Conservation (phyloP, 2,888 invertebrate genomes). For the Ophraella communa region DNA sequence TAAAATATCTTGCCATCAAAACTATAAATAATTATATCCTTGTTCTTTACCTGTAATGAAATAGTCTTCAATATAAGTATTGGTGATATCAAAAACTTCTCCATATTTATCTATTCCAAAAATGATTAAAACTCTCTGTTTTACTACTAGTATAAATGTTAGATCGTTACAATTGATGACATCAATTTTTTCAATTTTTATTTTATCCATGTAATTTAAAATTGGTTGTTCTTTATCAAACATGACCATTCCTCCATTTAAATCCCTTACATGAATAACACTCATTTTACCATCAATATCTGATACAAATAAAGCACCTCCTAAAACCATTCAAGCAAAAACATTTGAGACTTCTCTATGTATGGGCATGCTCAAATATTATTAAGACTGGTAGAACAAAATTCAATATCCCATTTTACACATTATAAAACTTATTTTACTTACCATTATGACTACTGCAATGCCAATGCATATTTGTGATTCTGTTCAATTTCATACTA, state of each 20-base stretch:
- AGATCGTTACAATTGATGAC: conserved; percentile 42
- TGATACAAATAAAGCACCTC: conserved; percentile 49
- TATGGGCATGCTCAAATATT: too few species aligned
- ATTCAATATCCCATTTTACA: too few species aligned
- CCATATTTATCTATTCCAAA: conserved; percentile 47
- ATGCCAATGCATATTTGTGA: conserved; percentile 50
- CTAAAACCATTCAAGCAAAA: conserved; percentile 32
- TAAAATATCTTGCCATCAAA: too few species aligned
- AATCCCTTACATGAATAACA: conserved; percentile 45
- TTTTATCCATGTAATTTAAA: conserved; percentile 44
- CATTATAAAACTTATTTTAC: conserved; percentile 2
- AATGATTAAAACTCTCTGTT: conserved; percentile 49
- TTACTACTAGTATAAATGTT: conserved; percentile 48
- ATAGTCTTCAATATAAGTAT: conserved; percentile 46
- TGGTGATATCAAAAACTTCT: conserved; percentile 45
- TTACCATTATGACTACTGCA: conserved; percentile 42
- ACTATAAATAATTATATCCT: too few species aligned
- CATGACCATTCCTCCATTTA: conserved; percentile 40
- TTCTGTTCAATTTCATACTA: conserved; percentile 43
- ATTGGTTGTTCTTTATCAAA: conserved; percentile 42
- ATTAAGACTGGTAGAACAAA: too few species aligned
- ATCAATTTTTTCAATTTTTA: conserved; percentile 49
- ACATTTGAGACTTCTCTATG: too few species aligned
- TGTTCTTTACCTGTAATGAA: conserved; percentile 54
- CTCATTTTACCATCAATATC: conserved; percentile 50